Conservation (phyloP, 2,113 vertebrate species). For the Notarius lentiginosus region DNA sequence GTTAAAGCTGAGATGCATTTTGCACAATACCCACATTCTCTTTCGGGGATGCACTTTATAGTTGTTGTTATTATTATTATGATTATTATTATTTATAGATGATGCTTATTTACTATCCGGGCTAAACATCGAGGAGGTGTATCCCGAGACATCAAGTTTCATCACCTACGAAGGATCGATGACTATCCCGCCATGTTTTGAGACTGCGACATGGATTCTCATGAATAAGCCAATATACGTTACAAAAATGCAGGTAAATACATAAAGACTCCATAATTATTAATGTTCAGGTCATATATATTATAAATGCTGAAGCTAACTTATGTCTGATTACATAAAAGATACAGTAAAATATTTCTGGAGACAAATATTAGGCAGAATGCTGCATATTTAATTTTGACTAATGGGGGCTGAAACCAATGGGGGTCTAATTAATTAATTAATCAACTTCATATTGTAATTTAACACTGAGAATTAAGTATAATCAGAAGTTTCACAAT, state of each 20-base stretch:
- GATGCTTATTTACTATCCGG: slow-evolving; percentile 96
- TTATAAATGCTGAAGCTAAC: not conserved
- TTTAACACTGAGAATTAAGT: not conserved
- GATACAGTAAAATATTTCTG: not conserved
- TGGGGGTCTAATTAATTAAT: no score
- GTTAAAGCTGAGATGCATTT: no score
- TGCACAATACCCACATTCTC: no score
- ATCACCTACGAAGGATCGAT: slow-evolving; percentile 98
- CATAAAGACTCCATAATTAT: not conserved
- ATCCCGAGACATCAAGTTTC: slow-evolving; percentile 95
- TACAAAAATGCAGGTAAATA: slow-evolving; percentile 96
- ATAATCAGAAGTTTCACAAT: not conserved
- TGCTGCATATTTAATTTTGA: not conserved
- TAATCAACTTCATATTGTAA: not conserved
- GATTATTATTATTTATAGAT: slow-evolving; percentile 71
- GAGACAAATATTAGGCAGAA: not conserved
- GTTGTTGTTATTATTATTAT: not conserved
- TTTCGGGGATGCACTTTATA: no score
- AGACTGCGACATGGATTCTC: slow-evolving; percentile 96
- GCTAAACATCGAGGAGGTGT: slow-evolving; percentile 95
- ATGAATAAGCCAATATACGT: slow-evolving; percentile 99
- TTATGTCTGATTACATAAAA: not conserved
- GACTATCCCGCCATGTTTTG: slow-evolving; percentile 96
- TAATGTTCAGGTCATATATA: not conserved
- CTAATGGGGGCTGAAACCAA: no score